Base-by-base conservation (phyloP, 2,888 invertebrate genomes). In the Agrochola lychnidis region DNA sequence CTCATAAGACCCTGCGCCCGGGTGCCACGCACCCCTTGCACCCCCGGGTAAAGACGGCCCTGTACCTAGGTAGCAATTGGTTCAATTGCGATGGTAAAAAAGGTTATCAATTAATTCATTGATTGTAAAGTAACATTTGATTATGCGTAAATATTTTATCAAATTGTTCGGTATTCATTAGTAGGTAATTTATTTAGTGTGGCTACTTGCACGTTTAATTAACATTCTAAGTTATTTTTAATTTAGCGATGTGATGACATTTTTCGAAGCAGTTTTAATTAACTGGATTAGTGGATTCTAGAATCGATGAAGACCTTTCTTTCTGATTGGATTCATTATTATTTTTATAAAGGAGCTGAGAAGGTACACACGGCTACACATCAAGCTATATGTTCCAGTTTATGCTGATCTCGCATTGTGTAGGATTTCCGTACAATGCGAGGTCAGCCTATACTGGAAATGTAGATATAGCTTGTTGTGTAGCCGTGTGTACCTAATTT, bases 181-280 rank as follows among this genome's bases (percentile, higher is more conserved):
- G 14, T 14, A 4, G 45, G 14, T 45, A 14, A 45, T 14, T 45
- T 14, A 45, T 76, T 42, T 25, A 16, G 45, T 53, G 36, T 25
- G 22, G 36, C 19, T 56, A 56, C 40, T 53, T 0, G 3, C 0
- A 10, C 2, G 42, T 25, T 14, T 59, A 57, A 36, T 71, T 53
- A 64, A 4, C 64, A 57, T 77, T 78, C n/a, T 42, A n/a, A 57
- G 36, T 36, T 1, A 36, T 36, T 51, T 64, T 63, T 40, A 63
- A 64, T 64, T 64, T 6, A n/a, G 30, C 16, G 51, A 57, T 64
- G 36, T 77, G 48, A 9, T 77, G 70, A 70, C 40, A 63, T 76
- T 56, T 40, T 56, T 14, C 4, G 16, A 14, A 76, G 25, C 25
- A 16, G 14, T 53, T 59, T 22, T 51, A 14, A 30, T 19, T 45